Percentiles rank a stretch among this genome's conserved stretches.
Conservation (phyloP, 2,113 vertebrate species). For the Lasiurus cinereus region DNA sequence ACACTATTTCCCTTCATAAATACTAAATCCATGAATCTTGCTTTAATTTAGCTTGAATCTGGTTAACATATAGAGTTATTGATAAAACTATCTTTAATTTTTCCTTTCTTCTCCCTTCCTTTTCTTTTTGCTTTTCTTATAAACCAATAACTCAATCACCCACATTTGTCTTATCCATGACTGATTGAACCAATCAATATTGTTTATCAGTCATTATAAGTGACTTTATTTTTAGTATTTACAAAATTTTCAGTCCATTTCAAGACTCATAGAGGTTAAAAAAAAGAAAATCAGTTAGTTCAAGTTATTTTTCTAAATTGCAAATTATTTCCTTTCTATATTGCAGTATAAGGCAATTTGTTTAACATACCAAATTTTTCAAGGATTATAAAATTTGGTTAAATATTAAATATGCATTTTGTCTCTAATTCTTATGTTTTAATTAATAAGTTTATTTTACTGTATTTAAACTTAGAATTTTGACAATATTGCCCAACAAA, state of each 20-base stretch:
- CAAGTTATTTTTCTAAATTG: conserved; percentile 10
- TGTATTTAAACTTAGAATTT: conserved; percentile 16
- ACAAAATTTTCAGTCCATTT: not conserved
- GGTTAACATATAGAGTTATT: not conserved
- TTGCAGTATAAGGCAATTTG: not conserved
- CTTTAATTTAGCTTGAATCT: conserved; percentile 27
- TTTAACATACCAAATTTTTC: not conserved
- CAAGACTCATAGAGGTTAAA: conserved; percentile 1
- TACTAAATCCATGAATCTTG: not conserved
- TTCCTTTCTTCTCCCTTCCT: not conserved
- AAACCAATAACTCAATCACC: not conserved
- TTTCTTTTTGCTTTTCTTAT: not conserved
- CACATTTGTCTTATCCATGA: not conserved
- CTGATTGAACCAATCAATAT: not conserved
- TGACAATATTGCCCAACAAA: not conserved
- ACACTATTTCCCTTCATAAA: not conserved
- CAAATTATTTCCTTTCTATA: not conserved
- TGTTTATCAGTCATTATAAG: conserved; percentile 49
- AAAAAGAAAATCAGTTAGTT: conserved; percentile 41
- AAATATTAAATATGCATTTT: conserved; percentile 1
- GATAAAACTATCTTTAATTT: not conserved
- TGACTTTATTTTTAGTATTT: conserved; percentile 10
- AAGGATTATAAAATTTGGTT: conserved; percentile 34
- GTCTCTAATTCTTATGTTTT: conserved; percentile 12
- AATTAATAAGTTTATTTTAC: not conserved